phyloP scores from a whole-genome alignment of 2,797 vertebrate species.

The Urophycis tenuis region DNA sequence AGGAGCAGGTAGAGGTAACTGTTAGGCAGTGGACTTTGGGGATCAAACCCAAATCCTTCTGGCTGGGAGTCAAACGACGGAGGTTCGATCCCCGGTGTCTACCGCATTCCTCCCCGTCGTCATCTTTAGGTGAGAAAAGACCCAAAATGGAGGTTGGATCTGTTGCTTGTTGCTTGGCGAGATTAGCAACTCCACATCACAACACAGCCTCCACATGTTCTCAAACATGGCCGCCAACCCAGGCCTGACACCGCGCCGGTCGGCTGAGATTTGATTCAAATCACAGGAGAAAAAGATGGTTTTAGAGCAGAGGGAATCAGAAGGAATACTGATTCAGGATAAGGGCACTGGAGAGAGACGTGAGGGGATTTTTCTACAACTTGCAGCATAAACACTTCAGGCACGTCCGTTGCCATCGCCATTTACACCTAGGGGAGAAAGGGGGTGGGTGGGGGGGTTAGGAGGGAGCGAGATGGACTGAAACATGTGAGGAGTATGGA shows the following conservation, averaged over 20 bases:
- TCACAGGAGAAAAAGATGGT: neutral
- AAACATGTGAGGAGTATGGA: neutral
- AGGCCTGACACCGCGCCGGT: neutral
- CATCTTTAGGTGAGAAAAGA: neutral
- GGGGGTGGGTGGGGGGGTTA: neutral
- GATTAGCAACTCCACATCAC: neutral
- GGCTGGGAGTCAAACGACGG: too few species aligned
- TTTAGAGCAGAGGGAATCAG: neutral
- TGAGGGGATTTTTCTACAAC: neutral
- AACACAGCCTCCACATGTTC: neutral
- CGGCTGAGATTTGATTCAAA: neutral
- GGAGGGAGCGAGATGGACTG: neutral
- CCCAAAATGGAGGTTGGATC: neutral
- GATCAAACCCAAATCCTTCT: too few species aligned
- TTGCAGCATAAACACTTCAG: neutral
- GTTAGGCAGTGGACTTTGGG: too few species aligned
- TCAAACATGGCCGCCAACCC: neutral
- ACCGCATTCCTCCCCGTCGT: neutral
- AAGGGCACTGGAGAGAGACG: neutral
- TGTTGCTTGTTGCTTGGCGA: neutral
- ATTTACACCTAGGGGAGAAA: constrained; percentile 4
- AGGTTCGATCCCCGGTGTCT: neutral
- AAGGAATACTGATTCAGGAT: constrained; percentile 4
- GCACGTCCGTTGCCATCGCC: neutral
- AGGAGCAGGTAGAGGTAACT: neutral